Percentiles rank a stretch among this genome's conserved stretches.
These are phyloP conservation scores for Thomomys bottae DNA, from an alignment of 2,113 vertebrate species.

Conservation along the genomic window DNA sequence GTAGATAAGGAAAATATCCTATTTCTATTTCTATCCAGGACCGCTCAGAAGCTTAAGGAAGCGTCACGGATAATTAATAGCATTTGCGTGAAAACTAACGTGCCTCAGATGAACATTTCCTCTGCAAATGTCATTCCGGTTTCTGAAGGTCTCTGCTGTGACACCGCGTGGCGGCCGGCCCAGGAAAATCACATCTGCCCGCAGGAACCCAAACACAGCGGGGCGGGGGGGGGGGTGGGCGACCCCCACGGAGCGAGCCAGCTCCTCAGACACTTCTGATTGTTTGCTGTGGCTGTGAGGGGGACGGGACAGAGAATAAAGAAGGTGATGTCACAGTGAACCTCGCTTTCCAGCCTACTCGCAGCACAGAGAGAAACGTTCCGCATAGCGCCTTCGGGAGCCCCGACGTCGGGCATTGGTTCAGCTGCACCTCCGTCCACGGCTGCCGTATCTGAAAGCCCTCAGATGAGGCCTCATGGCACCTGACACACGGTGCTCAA, in stretches of 20 bases:
- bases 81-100: constrained; percentile 39
- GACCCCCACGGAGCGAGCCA: too few species aligned
- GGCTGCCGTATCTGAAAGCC: too few species aligned
- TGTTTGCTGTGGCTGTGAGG: too few species aligned
- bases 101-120: constrained; percentile 9
- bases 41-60: constrained; percentile 27
- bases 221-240: not conserved
- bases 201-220: not conserved
- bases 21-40: constrained; percentile 40
- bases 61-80: constrained; percentile 47
- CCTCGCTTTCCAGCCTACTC: too few species aligned
- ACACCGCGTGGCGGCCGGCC: not conserved
- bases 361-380: too few species aligned
- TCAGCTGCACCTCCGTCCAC: too few species aligned
- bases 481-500: too few species aligned
- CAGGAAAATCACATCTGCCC: not conserved
- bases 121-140: not conserved
- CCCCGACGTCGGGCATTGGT: too few species aligned
- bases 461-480: too few species aligned
- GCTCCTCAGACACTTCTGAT: not conserved
- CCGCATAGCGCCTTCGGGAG: too few species aligned
- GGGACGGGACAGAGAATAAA: too few species aligned
- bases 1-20: constrained; percentile 27
- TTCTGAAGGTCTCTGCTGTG: not conserved
- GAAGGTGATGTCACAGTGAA: too few species aligned